These are phyloP conservation scores for Andrena praecox DNA, from an alignment of 2,888 invertebrate species.

Conservation along the genomic window DNA sequence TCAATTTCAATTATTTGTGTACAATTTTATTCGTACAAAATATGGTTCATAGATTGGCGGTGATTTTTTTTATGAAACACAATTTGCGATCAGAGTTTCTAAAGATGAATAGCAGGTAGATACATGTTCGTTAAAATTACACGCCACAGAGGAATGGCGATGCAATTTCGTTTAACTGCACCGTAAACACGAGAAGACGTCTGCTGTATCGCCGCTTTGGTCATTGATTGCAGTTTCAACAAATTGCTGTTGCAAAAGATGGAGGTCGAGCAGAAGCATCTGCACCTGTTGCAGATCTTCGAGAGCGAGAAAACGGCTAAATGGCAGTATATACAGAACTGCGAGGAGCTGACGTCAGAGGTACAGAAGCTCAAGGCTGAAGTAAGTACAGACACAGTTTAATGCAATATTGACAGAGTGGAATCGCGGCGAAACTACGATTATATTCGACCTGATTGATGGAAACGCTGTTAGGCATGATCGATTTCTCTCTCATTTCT, in stretches of 20 bases:
- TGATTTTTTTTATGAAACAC: neutral
- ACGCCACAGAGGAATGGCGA: neutral
- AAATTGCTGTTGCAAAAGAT: conserved; percentile 95
- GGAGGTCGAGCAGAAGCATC: conserved; percentile 96
- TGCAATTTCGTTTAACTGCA: conserved; percentile 8
- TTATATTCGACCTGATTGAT: neutral
- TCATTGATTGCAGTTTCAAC: conserved; percentile 90
- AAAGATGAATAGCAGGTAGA: neutral
- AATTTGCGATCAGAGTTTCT: neutral
- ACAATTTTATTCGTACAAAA: no score
- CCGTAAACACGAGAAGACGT: neutral
- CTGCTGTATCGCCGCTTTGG: neutral
- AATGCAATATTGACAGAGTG: neutral
- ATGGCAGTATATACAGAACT: conserved; percentile 97
- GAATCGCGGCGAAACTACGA: neutral
- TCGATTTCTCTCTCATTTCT: no score
- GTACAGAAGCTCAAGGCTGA: conserved; percentile 95
- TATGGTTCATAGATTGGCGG: no score
- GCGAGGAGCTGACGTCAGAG: conserved; percentile 94
- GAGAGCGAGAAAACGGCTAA: conserved; percentile 97
- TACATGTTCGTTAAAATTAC: neutral
- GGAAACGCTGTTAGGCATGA: no score
- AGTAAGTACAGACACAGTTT: conserved; percentile 86
- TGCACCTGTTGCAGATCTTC: conserved; percentile 94
- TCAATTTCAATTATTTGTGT: no score